These are phyloP conservation scores for Zaprionus ghesquierei DNA, from an alignment of 1,140 invertebrate genomes.

Conservation along the genomic window DNA sequence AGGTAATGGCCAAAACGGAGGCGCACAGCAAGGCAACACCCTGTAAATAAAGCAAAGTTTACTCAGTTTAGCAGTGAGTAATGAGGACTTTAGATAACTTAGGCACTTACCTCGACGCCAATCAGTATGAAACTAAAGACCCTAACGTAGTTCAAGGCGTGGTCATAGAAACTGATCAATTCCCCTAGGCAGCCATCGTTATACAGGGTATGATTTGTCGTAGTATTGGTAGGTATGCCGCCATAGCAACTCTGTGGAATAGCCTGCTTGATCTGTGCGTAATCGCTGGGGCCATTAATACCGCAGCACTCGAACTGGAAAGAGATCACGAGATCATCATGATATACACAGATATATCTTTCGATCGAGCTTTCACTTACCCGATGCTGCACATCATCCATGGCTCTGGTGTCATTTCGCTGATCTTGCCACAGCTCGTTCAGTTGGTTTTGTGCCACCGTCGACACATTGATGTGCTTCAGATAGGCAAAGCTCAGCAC, in stretches of 20 bases:
- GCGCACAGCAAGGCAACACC: slow-evolving; percentile 48
- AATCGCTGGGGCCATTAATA: slow-evolving; percentile 48
- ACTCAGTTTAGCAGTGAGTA: slow-evolving; percentile 6
- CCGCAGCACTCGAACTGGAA: slow-evolving; percentile 64
- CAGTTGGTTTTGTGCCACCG: not conserved
- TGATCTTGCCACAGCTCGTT: slow-evolving; percentile 41
- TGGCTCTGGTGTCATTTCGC: slow-evolving; percentile 41
- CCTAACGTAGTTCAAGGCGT: slow-evolving; percentile 29
- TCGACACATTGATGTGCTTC: slow-evolving; percentile 12
- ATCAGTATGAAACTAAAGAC: slow-evolving; percentile 58
- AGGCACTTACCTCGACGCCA: slow-evolving; percentile 52
- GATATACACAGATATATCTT: no score
- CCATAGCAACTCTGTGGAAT: slow-evolving; percentile 57
- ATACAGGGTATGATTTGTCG: slow-evolving; percentile 16
- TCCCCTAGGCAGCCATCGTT: slow-evolving; percentile 46
- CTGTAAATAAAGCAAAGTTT: slow-evolving; percentile 13
- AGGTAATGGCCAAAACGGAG: slow-evolving; percentile 55
- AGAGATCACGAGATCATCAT: not conserved
- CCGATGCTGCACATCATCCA: slow-evolving; percentile 40
- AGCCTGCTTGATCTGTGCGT: slow-evolving; percentile 26
- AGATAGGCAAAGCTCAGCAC: slow-evolving; percentile 46
- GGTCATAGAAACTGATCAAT: slow-evolving; percentile 36
- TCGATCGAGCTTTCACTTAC: slow-evolving; percentile 44
- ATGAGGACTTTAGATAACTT: not conserved
- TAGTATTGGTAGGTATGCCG: not conserved